A percentile compares a stretch with the other conserved stretches of the same genome.
Conservation (phyloP, 2,888 invertebrate species). For the Slavum lentiscoides region DNA sequence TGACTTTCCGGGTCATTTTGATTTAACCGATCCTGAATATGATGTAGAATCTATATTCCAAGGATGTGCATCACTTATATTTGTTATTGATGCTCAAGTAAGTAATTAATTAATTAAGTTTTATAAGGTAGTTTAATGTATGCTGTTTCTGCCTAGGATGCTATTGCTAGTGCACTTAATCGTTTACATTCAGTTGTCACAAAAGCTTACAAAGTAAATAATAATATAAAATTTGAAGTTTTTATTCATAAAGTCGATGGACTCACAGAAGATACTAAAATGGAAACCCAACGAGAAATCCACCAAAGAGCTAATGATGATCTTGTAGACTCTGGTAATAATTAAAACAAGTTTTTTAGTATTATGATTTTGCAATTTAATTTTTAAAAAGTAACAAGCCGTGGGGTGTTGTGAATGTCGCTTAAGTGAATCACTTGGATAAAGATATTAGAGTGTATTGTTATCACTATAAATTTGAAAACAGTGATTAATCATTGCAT, state of each 20-base stretch:
- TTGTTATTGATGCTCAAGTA: slow-evolving; percentile 97
- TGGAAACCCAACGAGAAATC: slow-evolving; percentile 98
- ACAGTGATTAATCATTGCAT: too few species aligned
- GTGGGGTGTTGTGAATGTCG: too few species aligned
- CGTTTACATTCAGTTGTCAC: slow-evolving; percentile 91
- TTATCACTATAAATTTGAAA: too few species aligned
- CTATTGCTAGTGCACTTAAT: slow-evolving; percentile 93
- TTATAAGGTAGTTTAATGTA: background rate
- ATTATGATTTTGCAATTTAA: too few species aligned
- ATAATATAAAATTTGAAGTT: slow-evolving; percentile 94
- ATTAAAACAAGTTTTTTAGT: background rate
- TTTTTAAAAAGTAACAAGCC: too few species aligned
- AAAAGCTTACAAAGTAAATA: slow-evolving; percentile 93
- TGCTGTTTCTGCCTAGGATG: slow-evolving; percentile 70
- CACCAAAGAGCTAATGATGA: slow-evolving; percentile 96
- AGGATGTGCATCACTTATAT: slow-evolving; percentile 95
- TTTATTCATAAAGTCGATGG: slow-evolving; percentile 99
- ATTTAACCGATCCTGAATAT: slow-evolving; percentile 94
- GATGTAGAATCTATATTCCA: slow-evolving; percentile 96
- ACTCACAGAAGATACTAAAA: slow-evolving; percentile 96
- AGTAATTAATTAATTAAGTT: background rate
- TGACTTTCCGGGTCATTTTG: slow-evolving; percentile 99
- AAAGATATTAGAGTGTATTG: too few species aligned
- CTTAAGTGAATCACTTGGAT: too few species aligned
- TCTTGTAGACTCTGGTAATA: slow-evolving; percentile 77